These are phyloP conservation scores for Neodiprion lecontei DNA, from an alignment of 1,140 invertebrate genomes.

Conservation along the genomic window DNA sequence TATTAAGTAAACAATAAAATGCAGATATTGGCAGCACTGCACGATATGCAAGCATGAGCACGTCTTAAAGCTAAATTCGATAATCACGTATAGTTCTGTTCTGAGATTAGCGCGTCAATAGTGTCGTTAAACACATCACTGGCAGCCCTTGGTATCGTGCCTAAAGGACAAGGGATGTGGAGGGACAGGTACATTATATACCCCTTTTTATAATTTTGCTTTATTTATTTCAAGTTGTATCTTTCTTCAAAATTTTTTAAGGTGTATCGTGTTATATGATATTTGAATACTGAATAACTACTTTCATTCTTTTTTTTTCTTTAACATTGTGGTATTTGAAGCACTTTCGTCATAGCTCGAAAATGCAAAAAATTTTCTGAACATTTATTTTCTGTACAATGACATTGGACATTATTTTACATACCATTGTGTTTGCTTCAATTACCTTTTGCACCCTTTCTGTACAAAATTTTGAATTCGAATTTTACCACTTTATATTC, in stretches of 20 bases:
- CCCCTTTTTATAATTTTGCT: slow-evolving; percentile 20
- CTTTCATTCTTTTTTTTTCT: background rate
- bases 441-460: slow-evolving; percentile 1
- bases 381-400: no score
- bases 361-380: no score
- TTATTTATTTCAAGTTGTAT: slow-evolving; percentile 6
- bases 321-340: slow-evolving; percentile 1
- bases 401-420: no score
- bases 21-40: slow-evolving; percentile 29
- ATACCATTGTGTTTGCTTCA: background rate
- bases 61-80: slow-evolving; percentile 42
- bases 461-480: background rate
- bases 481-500: background rate
- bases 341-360: background rate
- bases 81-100: slow-evolving; percentile 60
- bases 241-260: slow-evolving; percentile 10
- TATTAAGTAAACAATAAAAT: background rate
- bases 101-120: slow-evolving; percentile 60
- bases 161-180: slow-evolving; percentile 66
- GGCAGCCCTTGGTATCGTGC: slow-evolving; percentile 59
- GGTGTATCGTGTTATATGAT: background rate
- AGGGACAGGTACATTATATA: slow-evolving; percentile 64
- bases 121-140: slow-evolving; percentile 60
- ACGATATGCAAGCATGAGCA: slow-evolving; percentile 48
- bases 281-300: slow-evolving; percentile 8